Percentiles rank a stretch among this genome's conserved stretches.
phyloP scores from a whole-genome alignment of 2,113 vertebrate genomes.

The Pelvicachromis taeniatus region DNA sequence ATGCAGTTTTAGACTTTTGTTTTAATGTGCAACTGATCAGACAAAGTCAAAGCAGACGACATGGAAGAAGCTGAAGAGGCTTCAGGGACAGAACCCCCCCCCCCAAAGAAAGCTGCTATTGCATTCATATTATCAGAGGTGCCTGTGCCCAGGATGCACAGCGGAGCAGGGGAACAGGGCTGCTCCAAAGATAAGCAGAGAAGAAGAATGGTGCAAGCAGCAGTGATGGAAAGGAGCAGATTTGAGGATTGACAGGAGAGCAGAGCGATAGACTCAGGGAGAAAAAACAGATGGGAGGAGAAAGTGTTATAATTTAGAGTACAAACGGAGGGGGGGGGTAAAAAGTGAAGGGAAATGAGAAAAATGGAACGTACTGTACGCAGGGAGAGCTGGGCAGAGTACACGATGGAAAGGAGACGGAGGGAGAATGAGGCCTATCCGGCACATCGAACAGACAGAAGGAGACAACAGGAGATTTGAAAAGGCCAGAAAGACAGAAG shows the following conservation, averaged over 20 bases:
- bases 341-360: background rate
- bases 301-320: background rate
- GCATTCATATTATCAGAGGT: slow-evolving; percentile 14
- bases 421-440: background rate
- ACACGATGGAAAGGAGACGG: background rate
- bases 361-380: background rate
- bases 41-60: background rate
- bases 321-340: background rate
- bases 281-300: slow-evolving; percentile 7
- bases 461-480: background rate
- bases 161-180: background rate
- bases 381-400: background rate
- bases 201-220: slow-evolving; percentile 6
- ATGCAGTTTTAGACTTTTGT: background rate
- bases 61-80: background rate
- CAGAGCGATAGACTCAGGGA: background rate
- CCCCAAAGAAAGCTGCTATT: background rate
- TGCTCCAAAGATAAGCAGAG: slow-evolving; percentile 30
- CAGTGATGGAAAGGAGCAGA: slow-evolving; percentile 29
- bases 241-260: background rate
- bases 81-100: background rate
- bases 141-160: slow-evolving; percentile 26
- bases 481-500: background rate
- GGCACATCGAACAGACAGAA: background rate
- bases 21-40: background rate